phyloP scores from a whole-genome alignment of 2,888 invertebrate genomes.

The Portevinia maculata region DNA sequence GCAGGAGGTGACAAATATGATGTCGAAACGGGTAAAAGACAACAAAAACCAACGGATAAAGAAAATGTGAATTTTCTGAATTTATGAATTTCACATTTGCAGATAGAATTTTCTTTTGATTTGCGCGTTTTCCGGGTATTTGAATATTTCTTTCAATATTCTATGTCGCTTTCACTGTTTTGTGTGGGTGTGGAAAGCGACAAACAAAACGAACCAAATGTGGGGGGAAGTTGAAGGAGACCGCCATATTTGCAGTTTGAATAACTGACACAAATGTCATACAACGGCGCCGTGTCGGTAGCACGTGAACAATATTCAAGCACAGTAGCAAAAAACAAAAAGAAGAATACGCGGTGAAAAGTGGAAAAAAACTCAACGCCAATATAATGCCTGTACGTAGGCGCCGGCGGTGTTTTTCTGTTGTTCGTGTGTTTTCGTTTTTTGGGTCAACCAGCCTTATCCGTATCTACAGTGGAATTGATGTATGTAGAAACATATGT shows the following conservation, averaged over 20 bases:
- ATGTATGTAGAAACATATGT: conserved; percentile 25
- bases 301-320: too few species aligned
- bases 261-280: conserved; percentile 28
- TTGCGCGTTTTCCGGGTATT: neutral
- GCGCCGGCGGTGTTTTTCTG: conserved; percentile 1
- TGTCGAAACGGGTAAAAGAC: conserved; percentile 31
- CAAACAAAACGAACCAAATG: conserved; percentile 21
- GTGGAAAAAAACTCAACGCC: too few species aligned
- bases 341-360: too few species aligned
- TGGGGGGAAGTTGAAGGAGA: neutral
- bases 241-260: conserved; percentile 14
- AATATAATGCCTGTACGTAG: too few species aligned
- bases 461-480: conserved; percentile 32
- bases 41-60: conserved; percentile 2
- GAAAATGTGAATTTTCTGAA: conserved; percentile 24
- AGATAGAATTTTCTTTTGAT: conserved; percentile 49
- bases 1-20: conserved; percentile 67
- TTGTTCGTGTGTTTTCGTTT: conserved; percentile 5
- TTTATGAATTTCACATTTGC: conserved; percentile 60
- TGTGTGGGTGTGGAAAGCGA: conserved; percentile 26
- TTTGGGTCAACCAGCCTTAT: conserved; percentile 29
- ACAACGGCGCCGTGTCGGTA: conserved; percentile 5
- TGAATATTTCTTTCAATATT: conserved; percentile 8
- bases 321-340: too few species aligned
- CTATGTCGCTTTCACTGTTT: neutral